These are phyloP conservation scores for Elgonia sp. DNA, from an alignment of 2,888 invertebrate species.

Conservation along the genomic window DNA sequence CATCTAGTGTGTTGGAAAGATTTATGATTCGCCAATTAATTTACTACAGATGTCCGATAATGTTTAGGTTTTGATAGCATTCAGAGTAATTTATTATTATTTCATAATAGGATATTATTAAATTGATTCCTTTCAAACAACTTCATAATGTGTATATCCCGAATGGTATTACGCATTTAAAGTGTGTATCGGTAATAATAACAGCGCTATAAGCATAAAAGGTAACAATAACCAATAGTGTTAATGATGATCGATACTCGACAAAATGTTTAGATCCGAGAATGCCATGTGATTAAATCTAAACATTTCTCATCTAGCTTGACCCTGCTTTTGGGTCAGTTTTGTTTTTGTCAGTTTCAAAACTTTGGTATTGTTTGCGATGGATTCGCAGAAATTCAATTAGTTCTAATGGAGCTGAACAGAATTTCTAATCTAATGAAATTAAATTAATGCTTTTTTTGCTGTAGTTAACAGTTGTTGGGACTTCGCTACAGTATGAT, in stretches of 20 bases:
- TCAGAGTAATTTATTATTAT: too few relatives aligned
- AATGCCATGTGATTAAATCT: conserved; percentile 39
- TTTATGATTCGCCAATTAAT: too few relatives aligned
- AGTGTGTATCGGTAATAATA: conserved; percentile 58
- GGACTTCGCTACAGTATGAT: background rate
- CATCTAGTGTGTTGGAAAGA: too few relatives aligned
- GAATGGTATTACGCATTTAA: conserved; percentile 59
- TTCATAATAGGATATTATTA: too few relatives aligned
- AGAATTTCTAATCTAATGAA: conserved; percentile 31
- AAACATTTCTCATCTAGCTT: conserved; percentile 36
- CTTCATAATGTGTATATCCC: too few relatives aligned
- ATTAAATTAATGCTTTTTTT: conserved; percentile 12
- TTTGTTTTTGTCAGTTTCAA: conserved; percentile 43
- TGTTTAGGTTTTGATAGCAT: too few relatives aligned
- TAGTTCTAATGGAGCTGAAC: conserved; percentile 34
- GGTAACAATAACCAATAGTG: conserved; percentile 35
- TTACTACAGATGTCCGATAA: too few relatives aligned
- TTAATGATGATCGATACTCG: conserved; percentile 41
- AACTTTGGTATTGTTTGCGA: conserved; percentile 50
- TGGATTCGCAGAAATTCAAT: conserved; percentile 34
- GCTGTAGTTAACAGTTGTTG: conserved; percentile 1
- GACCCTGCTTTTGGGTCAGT: conserved; percentile 16
- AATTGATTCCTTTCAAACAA: too few relatives aligned
- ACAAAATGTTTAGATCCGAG: conserved; percentile 41
- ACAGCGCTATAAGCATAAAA: conserved; percentile 37